Conservation (phyloP, 2,113 vertebrate genomes). For the Rana temporaria region DNA sequence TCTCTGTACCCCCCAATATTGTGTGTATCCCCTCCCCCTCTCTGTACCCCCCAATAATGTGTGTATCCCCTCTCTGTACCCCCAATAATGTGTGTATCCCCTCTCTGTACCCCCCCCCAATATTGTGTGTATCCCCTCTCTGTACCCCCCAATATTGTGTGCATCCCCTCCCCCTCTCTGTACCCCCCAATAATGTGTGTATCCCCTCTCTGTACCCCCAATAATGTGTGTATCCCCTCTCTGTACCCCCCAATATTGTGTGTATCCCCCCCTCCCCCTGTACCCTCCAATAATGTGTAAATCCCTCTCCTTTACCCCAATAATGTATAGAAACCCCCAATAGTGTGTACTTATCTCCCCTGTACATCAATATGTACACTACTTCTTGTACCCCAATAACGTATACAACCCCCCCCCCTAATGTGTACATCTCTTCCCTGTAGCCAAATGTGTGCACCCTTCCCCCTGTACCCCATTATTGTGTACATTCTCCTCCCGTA, state of each 20-base stretch:
- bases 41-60: no score
- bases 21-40: background rate
- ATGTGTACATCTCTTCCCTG: background rate
- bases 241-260: no score
- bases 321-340: background rate
- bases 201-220: background rate
- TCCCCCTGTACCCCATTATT: background rate
- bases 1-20: background rate
- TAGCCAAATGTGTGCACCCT: no score
- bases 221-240: no score
- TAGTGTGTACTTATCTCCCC: background rate
- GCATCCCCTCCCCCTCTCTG: no score
- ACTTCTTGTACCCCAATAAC: background rate
- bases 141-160: no score
- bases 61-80: background rate
- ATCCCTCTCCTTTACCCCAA: background rate
- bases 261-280: background rate
- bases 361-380: background rate
- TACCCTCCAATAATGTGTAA: slow-evolving; percentile 18
- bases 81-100: background rate
- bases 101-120: background rate
- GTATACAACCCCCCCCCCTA: background rate
- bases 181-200: no score
- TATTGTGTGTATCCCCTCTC: no score
- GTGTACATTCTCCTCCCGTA: background rate